phyloP scores from a whole-genome alignment of 1,140 invertebrate genomes.

The Hyposmocoma kahamanoa region DNA sequence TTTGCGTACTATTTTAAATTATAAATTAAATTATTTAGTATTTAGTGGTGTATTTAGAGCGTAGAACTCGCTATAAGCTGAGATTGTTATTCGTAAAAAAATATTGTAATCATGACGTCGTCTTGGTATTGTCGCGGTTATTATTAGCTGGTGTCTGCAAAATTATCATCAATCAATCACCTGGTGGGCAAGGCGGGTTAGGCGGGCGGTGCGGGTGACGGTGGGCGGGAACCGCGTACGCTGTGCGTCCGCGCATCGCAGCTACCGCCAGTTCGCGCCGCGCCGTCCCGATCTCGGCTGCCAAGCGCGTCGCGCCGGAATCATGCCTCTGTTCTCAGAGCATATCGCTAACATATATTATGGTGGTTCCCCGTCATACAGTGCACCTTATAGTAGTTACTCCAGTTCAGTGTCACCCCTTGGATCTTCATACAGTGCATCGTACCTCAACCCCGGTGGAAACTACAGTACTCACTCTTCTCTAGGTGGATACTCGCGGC shows the following conservation, averaged over 20 bases:
- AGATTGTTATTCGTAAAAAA: no score
- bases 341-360: conserved; percentile 74
- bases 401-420: conserved; percentile 43
- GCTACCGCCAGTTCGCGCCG: conserved; percentile 7
- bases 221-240: conserved; percentile 44
- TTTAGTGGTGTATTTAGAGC: no score
- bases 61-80: no score
- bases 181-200: conserved; percentile 24
- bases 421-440: conserved; percentile 61
- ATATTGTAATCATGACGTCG: no score
- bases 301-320: conserved; percentile 29
- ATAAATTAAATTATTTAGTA: no score
- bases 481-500: conserved; percentile 58
- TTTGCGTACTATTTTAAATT: no score
- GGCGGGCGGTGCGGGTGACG: conserved; percentile 30
- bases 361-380: conserved; percentile 55
- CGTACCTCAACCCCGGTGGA: conserved; percentile 65
- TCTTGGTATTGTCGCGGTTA: conserved; percentile 31
- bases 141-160: conserved; percentile 43
- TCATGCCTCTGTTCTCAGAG: conserved; percentile 76
- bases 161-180: conserved; percentile 62
- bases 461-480: conserved; percentile 76
- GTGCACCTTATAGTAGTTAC: conserved; percentile 46
- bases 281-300: conserved; percentile 22
- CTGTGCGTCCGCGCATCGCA: conserved; percentile 20